These are phyloP conservation scores for Gastracanthus pulcherrimus DNA, from an alignment of 2,888 invertebrate genomes.

Conservation along the genomic window DNA sequence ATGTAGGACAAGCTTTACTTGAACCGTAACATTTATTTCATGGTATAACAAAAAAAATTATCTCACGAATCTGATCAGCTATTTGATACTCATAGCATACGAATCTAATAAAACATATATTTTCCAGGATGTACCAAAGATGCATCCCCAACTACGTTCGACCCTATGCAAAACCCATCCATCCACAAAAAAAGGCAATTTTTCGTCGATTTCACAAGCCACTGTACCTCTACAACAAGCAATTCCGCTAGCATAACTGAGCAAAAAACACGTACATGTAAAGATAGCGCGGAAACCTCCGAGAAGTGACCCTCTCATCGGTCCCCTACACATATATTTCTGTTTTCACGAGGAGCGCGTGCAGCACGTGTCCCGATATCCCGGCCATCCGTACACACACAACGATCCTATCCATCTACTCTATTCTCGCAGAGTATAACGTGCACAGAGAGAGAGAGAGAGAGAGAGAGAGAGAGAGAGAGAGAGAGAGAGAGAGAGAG, in stretches of 20 bases:
- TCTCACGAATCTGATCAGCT: too few relatives aligned
- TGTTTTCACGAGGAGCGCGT: constrained; percentile 18
- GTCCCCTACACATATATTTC: not conserved
- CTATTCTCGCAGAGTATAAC: too few relatives aligned
- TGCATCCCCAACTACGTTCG: not conserved
- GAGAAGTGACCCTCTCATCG: not conserved
- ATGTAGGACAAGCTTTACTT: too few relatives aligned
- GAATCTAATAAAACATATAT: too few relatives aligned
- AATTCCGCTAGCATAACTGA: not conserved
- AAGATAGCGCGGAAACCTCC: not conserved
- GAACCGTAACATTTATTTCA: too few relatives aligned
- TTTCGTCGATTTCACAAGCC: constrained; percentile 27
- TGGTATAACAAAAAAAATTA: too few relatives aligned
- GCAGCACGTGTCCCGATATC: constrained; percentile 26
- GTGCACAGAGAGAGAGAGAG: too few relatives aligned
- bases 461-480: too few relatives aligned
- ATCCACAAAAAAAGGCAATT: not conserved
- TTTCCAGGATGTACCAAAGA: not conserved
- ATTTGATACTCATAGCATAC: too few relatives aligned
- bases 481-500: too few relatives aligned
- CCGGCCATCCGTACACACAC: not conserved
- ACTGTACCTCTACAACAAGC: not conserved
- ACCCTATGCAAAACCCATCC: not conserved
- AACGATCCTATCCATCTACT: too few relatives aligned
- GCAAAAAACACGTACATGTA: not conserved